Conservation (phyloP, 2,888 invertebrate species). For the Tipula helvola region DNA sequence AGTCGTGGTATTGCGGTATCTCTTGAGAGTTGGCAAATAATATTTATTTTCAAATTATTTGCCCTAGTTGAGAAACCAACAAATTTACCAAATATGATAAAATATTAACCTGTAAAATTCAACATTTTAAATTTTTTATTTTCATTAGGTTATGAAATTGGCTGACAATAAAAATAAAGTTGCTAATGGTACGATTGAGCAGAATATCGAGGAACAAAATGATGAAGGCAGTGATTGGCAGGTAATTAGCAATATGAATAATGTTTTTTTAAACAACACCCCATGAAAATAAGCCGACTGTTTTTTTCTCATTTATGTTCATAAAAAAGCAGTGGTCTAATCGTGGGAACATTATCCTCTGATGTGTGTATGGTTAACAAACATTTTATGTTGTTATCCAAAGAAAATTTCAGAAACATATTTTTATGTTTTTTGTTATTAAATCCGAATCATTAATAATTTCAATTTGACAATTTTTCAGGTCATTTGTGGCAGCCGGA, state of each 20-base stretch:
- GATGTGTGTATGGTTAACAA: constrained; percentile 14
- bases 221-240: constrained; percentile 35
- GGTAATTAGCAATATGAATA: constrained; percentile 22
- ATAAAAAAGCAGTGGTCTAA: constrained; percentile 16
- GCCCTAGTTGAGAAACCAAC: constrained; percentile 35
- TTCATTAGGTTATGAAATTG: constrained; percentile 42
- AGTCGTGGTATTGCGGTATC: constrained; percentile 31
- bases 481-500: constrained; percentile 57
- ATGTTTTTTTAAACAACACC: constrained; percentile 10
- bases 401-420: constrained; percentile 16
- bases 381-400: constrained; percentile 11
- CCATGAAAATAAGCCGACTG: constrained; percentile 18
- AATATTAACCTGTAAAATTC: background rate
- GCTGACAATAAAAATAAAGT: constrained; percentile 40
- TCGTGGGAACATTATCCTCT: constrained; percentile 17
- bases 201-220: constrained; percentile 25
- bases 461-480: constrained; percentile 16
- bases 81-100: background rate
- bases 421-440: background rate
- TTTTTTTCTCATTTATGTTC: constrained; percentile 13
- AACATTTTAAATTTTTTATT: background rate
- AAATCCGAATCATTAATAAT: background rate
- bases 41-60: constrained; percentile 13
- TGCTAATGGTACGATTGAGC: constrained; percentile 36
- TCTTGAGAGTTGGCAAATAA: constrained; percentile 16